Conservation (phyloP, 2,888 invertebrate species). For the Criorhina ranunculi region DNA sequence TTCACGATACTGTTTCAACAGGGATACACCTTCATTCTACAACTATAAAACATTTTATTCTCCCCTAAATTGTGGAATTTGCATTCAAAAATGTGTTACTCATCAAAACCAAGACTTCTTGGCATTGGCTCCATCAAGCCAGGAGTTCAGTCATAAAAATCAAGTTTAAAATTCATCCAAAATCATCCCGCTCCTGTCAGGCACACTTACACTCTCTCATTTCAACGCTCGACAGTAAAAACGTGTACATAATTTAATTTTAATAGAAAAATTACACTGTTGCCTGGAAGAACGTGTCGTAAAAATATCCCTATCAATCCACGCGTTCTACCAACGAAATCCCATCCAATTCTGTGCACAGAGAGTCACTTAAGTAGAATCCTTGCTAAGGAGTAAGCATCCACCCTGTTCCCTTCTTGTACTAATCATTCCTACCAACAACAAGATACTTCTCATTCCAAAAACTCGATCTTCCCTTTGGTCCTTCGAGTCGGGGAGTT, state of each 20-base stretch:
- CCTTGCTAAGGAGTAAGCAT: background rate
- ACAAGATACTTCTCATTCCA: constrained; percentile 2
- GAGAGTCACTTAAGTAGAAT: constrained; percentile 8
- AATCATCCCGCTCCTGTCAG: constrained; percentile 12
- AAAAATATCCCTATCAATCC: constrained; percentile 20
- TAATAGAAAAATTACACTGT: constrained; percentile 56
- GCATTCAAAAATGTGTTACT: constrained; percentile 62
- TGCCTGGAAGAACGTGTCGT: constrained; percentile 28
- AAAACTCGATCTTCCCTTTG: background rate
- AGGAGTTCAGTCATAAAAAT: constrained; percentile 54
- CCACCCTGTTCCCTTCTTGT: background rate
- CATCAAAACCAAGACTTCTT: constrained; percentile 28
- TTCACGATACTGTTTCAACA: constrained; percentile 35
- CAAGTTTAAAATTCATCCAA: constrained; percentile 61
- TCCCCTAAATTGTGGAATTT: constrained; percentile 61
- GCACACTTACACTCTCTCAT: constrained; percentile 21
- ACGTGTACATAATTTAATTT: constrained; percentile 57
- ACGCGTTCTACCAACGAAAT: background rate
- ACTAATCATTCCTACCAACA: constrained; percentile 55
- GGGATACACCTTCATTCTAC: background rate
- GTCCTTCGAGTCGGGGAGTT: constrained; percentile 43
- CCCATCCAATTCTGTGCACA: constrained; percentile 10
- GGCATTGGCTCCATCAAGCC: background rate
- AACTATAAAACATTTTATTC: constrained; percentile 64
- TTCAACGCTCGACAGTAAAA: constrained; percentile 40